Evolutionary conservation across 2,797 vertebrate genomes (phyloP).

Genomic region (Ctenopoma kingsleyae): DNA sequence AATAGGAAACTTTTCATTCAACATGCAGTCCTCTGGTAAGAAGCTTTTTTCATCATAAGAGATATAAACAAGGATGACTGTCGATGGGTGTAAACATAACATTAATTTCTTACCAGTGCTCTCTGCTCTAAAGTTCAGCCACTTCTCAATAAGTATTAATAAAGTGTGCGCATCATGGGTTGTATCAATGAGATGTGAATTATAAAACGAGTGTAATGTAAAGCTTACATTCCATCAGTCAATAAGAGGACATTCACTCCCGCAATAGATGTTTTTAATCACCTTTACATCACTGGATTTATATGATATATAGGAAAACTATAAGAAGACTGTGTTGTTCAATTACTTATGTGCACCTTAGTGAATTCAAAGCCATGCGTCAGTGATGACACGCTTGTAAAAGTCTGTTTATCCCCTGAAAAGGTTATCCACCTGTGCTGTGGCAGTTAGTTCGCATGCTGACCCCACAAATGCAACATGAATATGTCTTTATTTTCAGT

Average conservation of each 20-base stretch:
- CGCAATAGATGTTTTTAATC: not conserved
- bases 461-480: not conserved
- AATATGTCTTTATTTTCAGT: not conserved
- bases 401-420: not conserved
- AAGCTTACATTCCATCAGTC: not conserved
- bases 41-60: conserved; percentile 4
- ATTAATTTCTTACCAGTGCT: not conserved
- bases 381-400: not conserved
- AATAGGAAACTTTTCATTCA: conserved; percentile 67
- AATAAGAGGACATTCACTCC: not conserved
- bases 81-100: not conserved
- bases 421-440: not conserved
- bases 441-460: not conserved
- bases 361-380: not conserved
- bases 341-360: not conserved
- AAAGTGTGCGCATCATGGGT: not conserved
- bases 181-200: not conserved
- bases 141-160: not conserved
- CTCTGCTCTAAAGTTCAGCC: not conserved
- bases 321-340: not conserved
- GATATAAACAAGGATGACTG: not conserved
- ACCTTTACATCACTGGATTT: not conserved
- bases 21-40: conserved; percentile 61
- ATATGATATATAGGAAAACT: not conserved
- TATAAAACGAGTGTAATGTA: not conserved